A percentile compares a stretch with the other conserved stretches of the same genome.
Conservation (phyloP, 2,113 vertebrate genomes). For the Potamarius usumacintae region DNA sequence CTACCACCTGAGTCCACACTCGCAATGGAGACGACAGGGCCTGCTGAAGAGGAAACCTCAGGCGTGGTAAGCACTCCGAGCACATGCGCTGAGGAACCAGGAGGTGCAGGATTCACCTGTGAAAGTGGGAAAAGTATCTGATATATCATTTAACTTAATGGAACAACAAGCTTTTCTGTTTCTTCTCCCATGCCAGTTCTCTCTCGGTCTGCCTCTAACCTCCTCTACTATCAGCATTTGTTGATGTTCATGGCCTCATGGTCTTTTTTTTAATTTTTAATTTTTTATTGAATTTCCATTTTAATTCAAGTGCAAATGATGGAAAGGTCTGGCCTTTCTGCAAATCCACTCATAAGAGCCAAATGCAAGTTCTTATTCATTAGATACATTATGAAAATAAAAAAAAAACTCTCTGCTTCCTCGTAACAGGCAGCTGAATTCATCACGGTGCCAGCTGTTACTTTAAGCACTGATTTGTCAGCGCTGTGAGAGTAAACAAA, state of each 20-base stretch:
- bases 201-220: neutral
- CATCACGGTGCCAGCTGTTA: conserved; percentile 24
- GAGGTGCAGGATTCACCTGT: neutral
- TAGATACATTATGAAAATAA: conserved; percentile 50
- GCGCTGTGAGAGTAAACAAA: conserved; percentile 37
- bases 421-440: conserved; percentile 26
- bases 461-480: conserved; percentile 25
- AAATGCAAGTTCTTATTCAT: conserved; percentile 28
- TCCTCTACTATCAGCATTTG: neutral
- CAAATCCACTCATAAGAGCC: neutral
- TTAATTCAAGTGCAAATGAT: conserved; percentile 19
- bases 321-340: neutral
- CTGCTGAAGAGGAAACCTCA: conserved; percentile 93
- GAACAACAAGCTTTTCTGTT: neutral
- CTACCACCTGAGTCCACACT: conserved; percentile 97
- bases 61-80: conserved; percentile 83
- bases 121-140: conserved; percentile 28
- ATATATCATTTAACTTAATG: neutral
- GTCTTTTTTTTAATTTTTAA: neutral
- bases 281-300: neutral
- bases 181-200: neutral
- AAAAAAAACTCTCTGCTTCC: conserved; percentile 25
- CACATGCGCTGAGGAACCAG: neutral
- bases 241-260: neutral
- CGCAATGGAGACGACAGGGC: conserved; percentile 90